Base-by-base conservation (phyloP, 2,797 vertebrate species). In the Mustela erminea region DNA sequence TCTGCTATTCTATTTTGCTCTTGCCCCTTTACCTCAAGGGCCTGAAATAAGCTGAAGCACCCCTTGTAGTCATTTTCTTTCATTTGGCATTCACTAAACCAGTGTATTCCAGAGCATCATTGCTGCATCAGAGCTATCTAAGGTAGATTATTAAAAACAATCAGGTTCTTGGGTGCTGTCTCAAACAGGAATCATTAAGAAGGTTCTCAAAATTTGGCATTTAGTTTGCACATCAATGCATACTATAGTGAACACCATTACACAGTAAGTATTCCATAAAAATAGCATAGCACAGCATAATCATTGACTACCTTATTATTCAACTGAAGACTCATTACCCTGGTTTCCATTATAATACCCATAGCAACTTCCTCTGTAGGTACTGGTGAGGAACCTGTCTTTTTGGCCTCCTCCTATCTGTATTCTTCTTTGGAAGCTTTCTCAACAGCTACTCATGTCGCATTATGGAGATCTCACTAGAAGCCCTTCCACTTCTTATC, bases 1-100 rank as follows among this genome's bases (percentile, higher is more conserved):
- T 93, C 75, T 94, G 75, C 14, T 70, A 77, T 20, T 84, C 60
- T 87, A 3, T 87, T 91, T 92, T 77, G 82, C 58, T 92, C 60
- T 86, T 94, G 74, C 14, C 20, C 23, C 87, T 82, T 49, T 62
- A 93, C 43, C 23, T 83, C 93, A 91, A 78, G n/a, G 18, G 27
- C 52, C 62, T 85, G 2, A 20, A 56, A 66, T 17, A 82, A 27
- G 43, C 54, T 4, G 2, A n/a, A n/a, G 58, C 60, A 62, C 43
- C 54, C 60, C 58, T 3, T 18, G 4, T 3, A 72, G 77, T 35
- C 9, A 56, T 82, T 46, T 83, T 60, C 41, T 66, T 94, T 60
- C 38, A n/a, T 49, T 46, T 1, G 52, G 6, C 43, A 29, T 68
- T 92, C 77, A 70, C 70, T 62, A 18, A 32, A n/a, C 4, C 49